Conservation (phyloP, 2,888 invertebrate species). For the Timema cristinae region DNA sequence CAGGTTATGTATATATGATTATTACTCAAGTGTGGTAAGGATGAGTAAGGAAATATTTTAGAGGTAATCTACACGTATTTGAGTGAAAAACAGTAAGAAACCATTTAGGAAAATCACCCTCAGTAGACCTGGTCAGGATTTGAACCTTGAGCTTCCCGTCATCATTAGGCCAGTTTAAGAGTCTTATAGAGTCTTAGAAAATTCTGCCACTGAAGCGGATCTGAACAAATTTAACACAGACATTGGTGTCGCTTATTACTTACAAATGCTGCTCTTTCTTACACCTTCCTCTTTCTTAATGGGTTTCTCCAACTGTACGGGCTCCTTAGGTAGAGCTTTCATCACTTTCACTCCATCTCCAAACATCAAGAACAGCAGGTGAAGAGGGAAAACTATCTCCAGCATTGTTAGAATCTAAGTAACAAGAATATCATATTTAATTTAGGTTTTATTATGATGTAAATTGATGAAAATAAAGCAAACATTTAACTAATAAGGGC, state of each 20-base stretch:
- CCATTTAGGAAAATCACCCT: too few relatives aligned
- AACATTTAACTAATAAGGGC: too few relatives aligned
- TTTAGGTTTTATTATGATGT: neutral
- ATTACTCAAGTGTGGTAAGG: too few relatives aligned
- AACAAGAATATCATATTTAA: constrained; percentile 15
- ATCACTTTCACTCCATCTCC: constrained; percentile 78
- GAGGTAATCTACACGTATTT: too few relatives aligned
- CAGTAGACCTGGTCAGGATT: too few relatives aligned
- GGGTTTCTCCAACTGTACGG: constrained; percentile 36
- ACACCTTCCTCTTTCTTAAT: constrained; percentile 41
- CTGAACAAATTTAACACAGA: neutral
- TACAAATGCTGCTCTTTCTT: constrained; percentile 55
- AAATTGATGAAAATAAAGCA: neutral
- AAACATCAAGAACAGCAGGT: constrained; percentile 85
- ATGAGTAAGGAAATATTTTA: too few relatives aligned
- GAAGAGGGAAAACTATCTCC: constrained; percentile 84
- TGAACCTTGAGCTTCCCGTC: too few relatives aligned
- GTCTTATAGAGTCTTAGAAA: too few relatives aligned
- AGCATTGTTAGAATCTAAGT: constrained; percentile 76
- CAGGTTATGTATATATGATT: too few relatives aligned
- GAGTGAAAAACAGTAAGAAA: too few relatives aligned
- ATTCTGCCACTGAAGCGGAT: too few relatives aligned
- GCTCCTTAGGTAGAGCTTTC: constrained; percentile 45
- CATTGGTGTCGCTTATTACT: constrained; percentile 35
- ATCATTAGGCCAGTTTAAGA: too few relatives aligned